These are phyloP conservation scores for Eptatretus burgeri DNA, from an alignment of 2,113 vertebrate genomes.

Conservation along the genomic window DNA sequence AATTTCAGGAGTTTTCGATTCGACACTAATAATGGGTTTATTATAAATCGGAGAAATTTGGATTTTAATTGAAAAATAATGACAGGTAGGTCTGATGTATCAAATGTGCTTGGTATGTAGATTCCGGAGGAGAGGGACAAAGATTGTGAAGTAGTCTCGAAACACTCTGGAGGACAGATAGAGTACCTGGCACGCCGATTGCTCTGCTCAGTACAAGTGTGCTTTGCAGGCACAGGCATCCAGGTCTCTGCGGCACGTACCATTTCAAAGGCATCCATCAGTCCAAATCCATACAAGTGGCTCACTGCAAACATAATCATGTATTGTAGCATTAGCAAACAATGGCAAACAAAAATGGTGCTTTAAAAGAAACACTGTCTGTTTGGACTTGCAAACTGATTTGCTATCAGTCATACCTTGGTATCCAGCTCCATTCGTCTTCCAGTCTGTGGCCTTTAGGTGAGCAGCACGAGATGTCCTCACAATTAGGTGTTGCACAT, in stretches of 20 bases:
- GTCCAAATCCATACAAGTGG: conserved; percentile 68
- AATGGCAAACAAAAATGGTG: not conserved
- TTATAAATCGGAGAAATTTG: too few species aligned
- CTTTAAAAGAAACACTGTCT: not conserved
- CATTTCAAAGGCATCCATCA: conserved; percentile 62
- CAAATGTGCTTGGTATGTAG: too few species aligned
- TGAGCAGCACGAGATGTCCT: conserved; percentile 47
- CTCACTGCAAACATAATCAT: conserved; percentile 35
- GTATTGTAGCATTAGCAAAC: not conserved
- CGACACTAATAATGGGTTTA: too few species aligned
- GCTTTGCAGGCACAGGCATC: conserved; percentile 39
- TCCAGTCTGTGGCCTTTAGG: conserved; percentile 52
- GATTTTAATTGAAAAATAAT: too few species aligned
- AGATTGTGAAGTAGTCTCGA: too few species aligned
- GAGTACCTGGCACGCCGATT: too few species aligned
- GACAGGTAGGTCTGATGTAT: too few species aligned
- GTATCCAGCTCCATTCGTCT: conserved; percentile 39
- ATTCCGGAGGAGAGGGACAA: too few species aligned
- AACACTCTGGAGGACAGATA: too few species aligned
- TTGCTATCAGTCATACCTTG: conserved; percentile 39
- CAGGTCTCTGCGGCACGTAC: conserved; percentile 49
- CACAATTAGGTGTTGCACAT: conserved; percentile 56
- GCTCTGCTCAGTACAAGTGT: conserved; percentile 22
- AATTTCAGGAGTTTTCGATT: too few species aligned
- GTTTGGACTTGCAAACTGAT: not conserved